Percentiles rank a stretch among this genome's conserved stretches.
Evolutionary conservation across 1,140 invertebrate species (phyloP).

Genomic region (Triops longicaudatus): DNA sequence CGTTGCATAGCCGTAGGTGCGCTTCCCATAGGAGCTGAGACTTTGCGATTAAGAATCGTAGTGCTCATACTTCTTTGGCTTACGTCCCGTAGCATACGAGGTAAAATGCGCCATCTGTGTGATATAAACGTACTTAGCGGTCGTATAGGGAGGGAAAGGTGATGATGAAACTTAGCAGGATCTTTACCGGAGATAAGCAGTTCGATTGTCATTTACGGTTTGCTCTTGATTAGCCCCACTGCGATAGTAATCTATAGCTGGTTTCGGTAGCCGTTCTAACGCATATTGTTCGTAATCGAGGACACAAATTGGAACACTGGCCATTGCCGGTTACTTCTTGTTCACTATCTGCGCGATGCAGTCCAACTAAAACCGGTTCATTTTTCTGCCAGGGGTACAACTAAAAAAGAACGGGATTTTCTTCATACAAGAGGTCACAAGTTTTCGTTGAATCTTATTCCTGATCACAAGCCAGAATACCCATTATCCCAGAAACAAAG

Average conservation of each 20-base stretch:
- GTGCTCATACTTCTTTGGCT: conserved; percentile 53
- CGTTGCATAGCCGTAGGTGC: conserved; percentile 87
- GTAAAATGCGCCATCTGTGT: conserved; percentile 63
- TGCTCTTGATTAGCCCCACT: conserved; percentile 77
- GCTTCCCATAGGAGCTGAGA: conserved; percentile 75
- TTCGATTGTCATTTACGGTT: conserved; percentile 41
- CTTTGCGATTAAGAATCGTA: conserved; percentile 54
- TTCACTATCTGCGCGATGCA: not conserved
- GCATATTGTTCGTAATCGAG: conserved; percentile 73
- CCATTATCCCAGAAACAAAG: too few species aligned
- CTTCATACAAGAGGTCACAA: not conserved
- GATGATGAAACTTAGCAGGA: not conserved
- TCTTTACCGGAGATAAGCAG: conserved; percentile 28
- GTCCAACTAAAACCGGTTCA: not conserved
- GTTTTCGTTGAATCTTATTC: not conserved
- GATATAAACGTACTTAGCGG: conserved; percentile 5
- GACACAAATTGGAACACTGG: conserved; percentile 52
- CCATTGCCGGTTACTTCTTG: not conserved
- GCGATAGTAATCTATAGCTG: conserved; percentile 73
- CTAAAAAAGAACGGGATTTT: not conserved
- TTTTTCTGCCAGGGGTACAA: not conserved
- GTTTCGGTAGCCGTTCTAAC: conserved; percentile 51
- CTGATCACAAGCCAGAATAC: not conserved
- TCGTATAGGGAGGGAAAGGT: not conserved
- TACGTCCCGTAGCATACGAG: conserved; percentile 69